Percentiles rank a stretch among this genome's conserved stretches.
phyloP scores from a whole-genome alignment of 2,888 invertebrate genomes.

The Spialia ferax region DNA sequence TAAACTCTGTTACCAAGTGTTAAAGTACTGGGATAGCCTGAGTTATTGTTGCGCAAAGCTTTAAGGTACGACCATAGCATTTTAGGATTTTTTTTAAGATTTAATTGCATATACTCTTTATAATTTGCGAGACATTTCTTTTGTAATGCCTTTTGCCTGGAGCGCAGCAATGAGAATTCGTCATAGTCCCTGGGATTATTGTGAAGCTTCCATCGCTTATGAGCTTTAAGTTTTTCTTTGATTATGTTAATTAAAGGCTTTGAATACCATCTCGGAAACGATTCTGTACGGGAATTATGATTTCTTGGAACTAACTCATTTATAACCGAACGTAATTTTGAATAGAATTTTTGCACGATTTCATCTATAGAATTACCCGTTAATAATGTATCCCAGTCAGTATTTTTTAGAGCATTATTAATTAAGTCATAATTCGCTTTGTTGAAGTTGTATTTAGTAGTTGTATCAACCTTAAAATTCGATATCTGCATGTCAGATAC shows the following conservation, averaged over 20 bases:
- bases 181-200: conserved; percentile 13
- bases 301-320: conserved; percentile 8
- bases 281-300: neutral
- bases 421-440: neutral
- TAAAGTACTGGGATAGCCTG: conserved; percentile 7
- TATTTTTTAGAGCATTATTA: conserved; percentile 3
- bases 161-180: conserved; percentile 9
- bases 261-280: conserved; percentile 6
- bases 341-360: conserved; percentile 18
- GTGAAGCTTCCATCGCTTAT: neutral
- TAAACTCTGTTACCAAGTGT: neutral
- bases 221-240: neutral
- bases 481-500: too few species aligned
- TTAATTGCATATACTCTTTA: neutral
- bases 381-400: conserved; percentile 9
- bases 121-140: neutral
- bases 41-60: neutral
- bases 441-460: too few species aligned
- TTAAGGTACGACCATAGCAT: conserved; percentile 7
- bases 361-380: conserved; percentile 17
- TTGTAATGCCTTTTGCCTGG: neutral
- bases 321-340: neutral
- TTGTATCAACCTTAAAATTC: too few species aligned
- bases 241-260: conserved; percentile 10
- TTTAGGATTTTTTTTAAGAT: conserved; percentile 9